phyloP scores from a whole-genome alignment of 92 coral and sea anemone species.

The Ricordea florida region DNA sequence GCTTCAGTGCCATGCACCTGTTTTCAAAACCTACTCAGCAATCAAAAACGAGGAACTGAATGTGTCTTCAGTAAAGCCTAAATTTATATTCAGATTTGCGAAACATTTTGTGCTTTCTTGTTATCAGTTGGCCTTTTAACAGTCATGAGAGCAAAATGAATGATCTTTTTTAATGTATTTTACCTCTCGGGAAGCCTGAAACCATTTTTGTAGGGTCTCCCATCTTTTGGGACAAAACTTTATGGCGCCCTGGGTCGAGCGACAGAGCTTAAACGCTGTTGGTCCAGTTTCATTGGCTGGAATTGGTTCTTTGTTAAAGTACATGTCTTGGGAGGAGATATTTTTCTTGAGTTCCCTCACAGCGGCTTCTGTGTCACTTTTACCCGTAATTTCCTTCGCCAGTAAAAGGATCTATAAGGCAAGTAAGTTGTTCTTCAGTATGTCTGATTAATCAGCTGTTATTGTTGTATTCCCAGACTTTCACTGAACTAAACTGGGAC shows the following conservation, averaged over 20 bases:
- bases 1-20: no score
- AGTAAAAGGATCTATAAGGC: constrained; percentile 56
- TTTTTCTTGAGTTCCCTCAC: constrained; percentile 58
- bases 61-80: no score
- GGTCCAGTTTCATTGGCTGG: constrained; percentile 76
- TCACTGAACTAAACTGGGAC: no score
- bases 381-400: constrained; percentile 73
- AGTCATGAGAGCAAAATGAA: not conserved
- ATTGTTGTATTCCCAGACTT: no score
- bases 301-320: constrained; percentile 74
- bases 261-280: constrained; percentile 59
- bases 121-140: no score
- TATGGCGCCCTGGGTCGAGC: constrained; percentile 59
- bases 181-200: constrained; percentile 84
- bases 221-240: constrained; percentile 86
- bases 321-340: constrained; percentile 78
- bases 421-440: not conserved
- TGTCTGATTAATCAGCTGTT: not conserved
- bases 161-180: not conserved
- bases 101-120: no score
- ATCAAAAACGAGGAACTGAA: no score
- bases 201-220: constrained; percentile 87
- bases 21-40: no score
- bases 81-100: no score
- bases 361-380: constrained; percentile 55